phyloP scores from a whole-genome alignment of 2,888 invertebrate genomes.

The Microdon myrmicae region DNA sequence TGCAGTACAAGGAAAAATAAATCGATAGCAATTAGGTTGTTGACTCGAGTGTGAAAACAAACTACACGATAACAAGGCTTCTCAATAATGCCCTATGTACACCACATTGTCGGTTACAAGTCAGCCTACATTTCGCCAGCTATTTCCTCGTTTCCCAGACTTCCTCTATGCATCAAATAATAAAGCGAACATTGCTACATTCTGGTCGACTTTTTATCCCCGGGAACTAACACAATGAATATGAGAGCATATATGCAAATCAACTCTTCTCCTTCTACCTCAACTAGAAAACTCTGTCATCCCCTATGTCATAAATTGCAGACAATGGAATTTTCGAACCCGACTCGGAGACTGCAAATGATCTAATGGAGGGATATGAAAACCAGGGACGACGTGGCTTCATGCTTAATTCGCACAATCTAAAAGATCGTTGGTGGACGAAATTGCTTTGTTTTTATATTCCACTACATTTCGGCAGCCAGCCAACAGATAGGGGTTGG shows the following conservation, averaged over 20 bases:
- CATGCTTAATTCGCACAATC: conserved; percentile 40
- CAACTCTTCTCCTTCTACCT: conserved; percentile 15
- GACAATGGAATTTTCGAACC: conserved; percentile 29
- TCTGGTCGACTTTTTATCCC: conserved; percentile 43
- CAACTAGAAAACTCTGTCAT: not conserved
- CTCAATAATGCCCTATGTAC: too few species aligned
- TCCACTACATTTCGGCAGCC: conserved; percentile 41
- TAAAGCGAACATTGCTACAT: conserved; percentile 27
- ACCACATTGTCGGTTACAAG: too few species aligned
- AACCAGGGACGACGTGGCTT: not conserved
- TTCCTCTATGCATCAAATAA: conserved; percentile 16
- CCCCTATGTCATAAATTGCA: conserved; percentile 38
- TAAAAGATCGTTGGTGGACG: conserved; percentile 27
- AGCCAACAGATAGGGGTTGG: conserved; percentile 11
- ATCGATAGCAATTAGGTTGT: conserved; percentile 46
- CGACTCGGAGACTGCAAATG: conserved; percentile 32
- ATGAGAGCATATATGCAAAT: conserved; percentile 26
- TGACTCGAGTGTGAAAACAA: conserved; percentile 32
- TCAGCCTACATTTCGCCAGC: too few species aligned
- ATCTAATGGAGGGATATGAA: conserved; percentile 17
- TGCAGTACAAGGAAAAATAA: too few species aligned
- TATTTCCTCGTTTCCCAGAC: too few species aligned
- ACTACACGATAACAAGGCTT: too few species aligned
- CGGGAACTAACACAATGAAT: conserved; percentile 1
- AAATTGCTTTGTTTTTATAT: conserved; percentile 28